These are phyloP conservation scores for Sterrhoptilus dennistouni DNA, from an alignment of 2,113 vertebrate genomes.

Conservation along the genomic window DNA sequence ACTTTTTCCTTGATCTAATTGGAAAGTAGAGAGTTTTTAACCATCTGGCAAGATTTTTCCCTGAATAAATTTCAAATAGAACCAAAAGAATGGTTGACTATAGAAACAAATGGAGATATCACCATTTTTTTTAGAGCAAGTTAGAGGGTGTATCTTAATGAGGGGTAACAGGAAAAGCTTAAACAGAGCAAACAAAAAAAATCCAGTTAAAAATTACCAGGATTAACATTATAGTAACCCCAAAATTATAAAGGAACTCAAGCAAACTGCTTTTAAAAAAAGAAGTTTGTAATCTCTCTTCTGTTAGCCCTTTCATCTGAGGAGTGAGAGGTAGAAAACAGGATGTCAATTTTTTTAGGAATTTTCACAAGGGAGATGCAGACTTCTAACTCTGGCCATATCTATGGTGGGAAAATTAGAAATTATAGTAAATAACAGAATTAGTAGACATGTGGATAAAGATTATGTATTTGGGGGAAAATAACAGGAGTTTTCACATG, in stretches of 20 bases:
- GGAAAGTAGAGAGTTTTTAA: background rate
- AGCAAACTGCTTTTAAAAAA: background rate
- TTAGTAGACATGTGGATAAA: background rate
- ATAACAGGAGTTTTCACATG: background rate
- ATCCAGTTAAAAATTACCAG: background rate
- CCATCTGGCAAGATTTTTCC: background rate
- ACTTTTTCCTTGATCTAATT: background rate
- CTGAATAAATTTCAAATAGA: background rate
- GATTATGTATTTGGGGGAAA: background rate
- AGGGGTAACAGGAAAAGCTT: background rate
- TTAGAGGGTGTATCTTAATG: background rate
- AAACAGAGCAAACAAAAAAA: background rate
- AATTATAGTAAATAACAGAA: background rate
- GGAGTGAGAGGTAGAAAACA: background rate
- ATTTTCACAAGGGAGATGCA: background rate
- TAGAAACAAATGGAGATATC: background rate
- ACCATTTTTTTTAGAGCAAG: background rate
- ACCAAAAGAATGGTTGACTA: background rate
- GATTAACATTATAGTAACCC: background rate
- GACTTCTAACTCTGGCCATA: background rate
- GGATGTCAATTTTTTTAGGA: background rate
- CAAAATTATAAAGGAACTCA: background rate
- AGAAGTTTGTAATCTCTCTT: background rate
- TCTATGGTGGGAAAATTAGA: background rate
- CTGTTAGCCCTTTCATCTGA: background rate